phyloP scores from a whole-genome alignment of 2,888 invertebrate genomes.

The Pristionchus mayeri region DNA sequence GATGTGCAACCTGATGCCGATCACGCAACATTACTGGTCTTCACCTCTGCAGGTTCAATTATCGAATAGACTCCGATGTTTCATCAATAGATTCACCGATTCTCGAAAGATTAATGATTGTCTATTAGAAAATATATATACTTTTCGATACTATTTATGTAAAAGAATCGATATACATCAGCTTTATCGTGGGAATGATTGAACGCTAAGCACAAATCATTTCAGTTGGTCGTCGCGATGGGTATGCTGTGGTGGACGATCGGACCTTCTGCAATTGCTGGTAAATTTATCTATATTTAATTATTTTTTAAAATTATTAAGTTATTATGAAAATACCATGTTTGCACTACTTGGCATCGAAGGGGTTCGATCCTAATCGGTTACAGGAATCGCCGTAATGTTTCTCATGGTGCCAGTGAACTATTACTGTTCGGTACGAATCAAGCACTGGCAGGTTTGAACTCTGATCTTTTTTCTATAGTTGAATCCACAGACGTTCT shows the following conservation, averaged over 20 bases:
- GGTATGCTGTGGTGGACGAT: conserved; percentile 65
- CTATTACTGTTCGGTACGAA: not conserved
- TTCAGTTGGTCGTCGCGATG: conserved; percentile 65
- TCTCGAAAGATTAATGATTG: no score
- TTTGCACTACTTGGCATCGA: no score
- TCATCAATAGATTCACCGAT: no score
- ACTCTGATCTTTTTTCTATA: not conserved
- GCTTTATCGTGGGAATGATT: no score
- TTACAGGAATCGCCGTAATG: conserved; percentile 8
- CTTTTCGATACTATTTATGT: no score
- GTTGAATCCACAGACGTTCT: no score
- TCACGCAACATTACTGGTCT: conserved; percentile 72
- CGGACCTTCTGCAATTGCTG: conserved; percentile 68
- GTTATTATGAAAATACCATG: not conserved
- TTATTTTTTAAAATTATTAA: no score
- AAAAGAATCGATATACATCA: no score
- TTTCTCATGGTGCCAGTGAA: conserved; percentile 40
- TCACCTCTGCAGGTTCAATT: conserved; percentile 62
- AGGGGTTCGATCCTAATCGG: no score
- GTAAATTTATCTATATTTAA: not conserved
- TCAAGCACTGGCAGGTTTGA: conserved; percentile 47
- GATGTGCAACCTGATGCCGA: conserved; percentile 58
- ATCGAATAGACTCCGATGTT: no score
- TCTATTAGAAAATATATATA: no score
- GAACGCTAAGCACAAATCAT: no score